A percentile compares a stretch with the other conserved stretches of the same genome.
These are phyloP conservation scores for Branchipolynoe longqiensis DNA, from an alignment of 2,888 invertebrate genomes.

Conservation along the genomic window DNA sequence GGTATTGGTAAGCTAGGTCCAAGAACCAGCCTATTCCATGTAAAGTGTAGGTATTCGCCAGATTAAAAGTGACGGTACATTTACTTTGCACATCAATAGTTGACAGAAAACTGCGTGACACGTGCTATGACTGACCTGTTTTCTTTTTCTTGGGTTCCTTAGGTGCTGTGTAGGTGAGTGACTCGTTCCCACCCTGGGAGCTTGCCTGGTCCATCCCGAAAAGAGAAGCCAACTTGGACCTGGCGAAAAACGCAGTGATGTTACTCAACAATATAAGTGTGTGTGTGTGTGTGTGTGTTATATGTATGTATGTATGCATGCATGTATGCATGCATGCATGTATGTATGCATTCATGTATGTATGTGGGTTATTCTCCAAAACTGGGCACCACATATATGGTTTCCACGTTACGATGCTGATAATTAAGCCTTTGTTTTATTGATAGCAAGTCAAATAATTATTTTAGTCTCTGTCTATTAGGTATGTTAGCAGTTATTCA, in stretches of 20 bases:
- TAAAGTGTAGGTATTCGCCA: too few relatives aligned
- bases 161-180: constrained; percentile 80
- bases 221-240: constrained; percentile 77
- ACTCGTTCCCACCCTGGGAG: constrained; percentile 76
- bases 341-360: background rate
- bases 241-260: constrained; percentile 57
- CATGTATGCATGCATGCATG: background rate
- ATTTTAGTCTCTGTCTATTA: too few relatives aligned
- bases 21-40: too few relatives aligned
- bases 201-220: constrained; percentile 78
- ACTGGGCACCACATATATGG: too few relatives aligned
- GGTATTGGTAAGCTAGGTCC: too few relatives aligned
- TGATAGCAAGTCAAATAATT: too few relatives aligned
- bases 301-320: background rate
- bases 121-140: constrained; percentile 49
- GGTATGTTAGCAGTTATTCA: too few relatives aligned
- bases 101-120: background rate
- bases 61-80: too few relatives aligned
- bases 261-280: background rate
- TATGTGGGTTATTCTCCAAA: too few relatives aligned
- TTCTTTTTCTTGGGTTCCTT: constrained; percentile 79
- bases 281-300: background rate
- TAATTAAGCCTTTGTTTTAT: too few relatives aligned
- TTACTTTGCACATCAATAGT: too few relatives aligned
- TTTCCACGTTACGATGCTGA: too few relatives aligned